Conservation (phyloP, 2,888 invertebrate genomes). For the Eledona agricola region DNA sequence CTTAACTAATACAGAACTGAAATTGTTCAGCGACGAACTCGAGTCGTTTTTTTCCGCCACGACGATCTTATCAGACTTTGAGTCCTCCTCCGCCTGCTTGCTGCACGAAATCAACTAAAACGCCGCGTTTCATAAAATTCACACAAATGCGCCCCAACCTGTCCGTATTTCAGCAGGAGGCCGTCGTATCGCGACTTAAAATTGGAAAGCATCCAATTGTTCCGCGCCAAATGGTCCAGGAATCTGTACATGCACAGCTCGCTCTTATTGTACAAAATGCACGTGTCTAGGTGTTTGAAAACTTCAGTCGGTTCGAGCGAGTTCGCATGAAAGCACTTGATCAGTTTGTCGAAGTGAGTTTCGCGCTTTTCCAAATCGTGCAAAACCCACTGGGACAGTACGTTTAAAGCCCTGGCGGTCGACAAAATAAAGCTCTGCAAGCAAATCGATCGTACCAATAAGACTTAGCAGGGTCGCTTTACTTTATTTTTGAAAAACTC, state of each 20-base stretch:
- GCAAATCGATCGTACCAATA: slow-evolving; percentile 31
- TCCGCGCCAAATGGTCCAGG: slow-evolving; percentile 61
- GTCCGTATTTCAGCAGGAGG: slow-evolving; percentile 62
- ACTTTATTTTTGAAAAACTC: slow-evolving; percentile 67
- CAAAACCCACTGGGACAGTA: slow-evolving; percentile 67
- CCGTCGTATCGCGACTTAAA: slow-evolving; percentile 64
- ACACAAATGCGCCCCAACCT: slow-evolving; percentile 51
- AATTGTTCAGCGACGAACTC: slow-evolving; percentile 47
- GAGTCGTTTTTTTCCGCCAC: slow-evolving; percentile 55
- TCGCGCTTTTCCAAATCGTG: slow-evolving; percentile 65
- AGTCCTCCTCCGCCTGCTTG: slow-evolving; percentile 43
- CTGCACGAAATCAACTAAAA: slow-evolving; percentile 44
- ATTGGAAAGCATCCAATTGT: slow-evolving; percentile 64
- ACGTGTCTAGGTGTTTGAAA: slow-evolving; percentile 67
- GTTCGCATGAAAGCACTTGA: slow-evolving; percentile 64
- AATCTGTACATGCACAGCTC: slow-evolving; percentile 68
- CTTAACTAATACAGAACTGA: slow-evolving; percentile 56
- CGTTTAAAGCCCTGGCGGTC: slow-evolving; percentile 60
- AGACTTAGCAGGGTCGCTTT: slow-evolving; percentile 26
- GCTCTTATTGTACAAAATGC: slow-evolving; percentile 67
- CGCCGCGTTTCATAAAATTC: not conserved
- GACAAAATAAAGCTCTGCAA: slow-evolving; percentile 59
- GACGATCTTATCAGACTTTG: slow-evolving; percentile 53
- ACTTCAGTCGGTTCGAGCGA: slow-evolving; percentile 63
- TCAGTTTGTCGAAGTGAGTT: slow-evolving; percentile 65